phyloP scores from a whole-genome alignment of 2,113 vertebrate species.

The Dromiciops gliroides region DNA sequence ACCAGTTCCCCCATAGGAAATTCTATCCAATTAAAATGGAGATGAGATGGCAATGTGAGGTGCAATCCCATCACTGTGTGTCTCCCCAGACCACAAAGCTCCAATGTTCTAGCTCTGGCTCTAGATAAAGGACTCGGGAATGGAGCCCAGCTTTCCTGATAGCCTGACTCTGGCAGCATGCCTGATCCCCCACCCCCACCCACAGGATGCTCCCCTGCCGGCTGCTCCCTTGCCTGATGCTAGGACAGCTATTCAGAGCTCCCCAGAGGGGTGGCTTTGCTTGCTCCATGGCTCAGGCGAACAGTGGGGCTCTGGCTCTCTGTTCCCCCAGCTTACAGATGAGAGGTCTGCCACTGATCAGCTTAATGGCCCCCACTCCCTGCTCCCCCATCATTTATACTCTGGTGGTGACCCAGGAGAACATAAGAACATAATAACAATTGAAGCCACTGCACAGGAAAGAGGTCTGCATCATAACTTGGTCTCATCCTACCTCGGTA shows the following conservation, averaged over 20 bases:
- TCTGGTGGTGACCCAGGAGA: no score
- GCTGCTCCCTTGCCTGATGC: no score
- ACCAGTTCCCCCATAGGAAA: neutral
- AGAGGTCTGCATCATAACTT: neutral
- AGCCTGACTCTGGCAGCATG: neutral
- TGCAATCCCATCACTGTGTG: neutral
- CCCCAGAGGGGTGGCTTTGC: neutral
- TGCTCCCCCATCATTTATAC: no score
- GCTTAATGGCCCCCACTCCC: no score
- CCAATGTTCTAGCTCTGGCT: neutral
- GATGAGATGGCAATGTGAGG: neutral
- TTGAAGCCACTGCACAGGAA: neutral
- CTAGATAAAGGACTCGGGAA: neutral
- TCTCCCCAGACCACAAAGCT: neutral
- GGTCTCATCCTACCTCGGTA: neutral
- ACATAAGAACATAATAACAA: neutral
- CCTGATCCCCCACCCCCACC: no score
- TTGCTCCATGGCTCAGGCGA: neutral
- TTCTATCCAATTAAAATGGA: neutral
- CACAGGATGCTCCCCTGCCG: no score
- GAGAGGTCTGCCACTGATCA: neutral
- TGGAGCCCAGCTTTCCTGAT: neutral
- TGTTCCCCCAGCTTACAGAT: neutral
- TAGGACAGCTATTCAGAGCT: neutral
- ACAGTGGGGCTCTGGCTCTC: neutral